These are phyloP conservation scores for Phrynocephalus forsythii DNA, from an alignment of 2,797 vertebrate genomes.

Conservation along the genomic window DNA sequence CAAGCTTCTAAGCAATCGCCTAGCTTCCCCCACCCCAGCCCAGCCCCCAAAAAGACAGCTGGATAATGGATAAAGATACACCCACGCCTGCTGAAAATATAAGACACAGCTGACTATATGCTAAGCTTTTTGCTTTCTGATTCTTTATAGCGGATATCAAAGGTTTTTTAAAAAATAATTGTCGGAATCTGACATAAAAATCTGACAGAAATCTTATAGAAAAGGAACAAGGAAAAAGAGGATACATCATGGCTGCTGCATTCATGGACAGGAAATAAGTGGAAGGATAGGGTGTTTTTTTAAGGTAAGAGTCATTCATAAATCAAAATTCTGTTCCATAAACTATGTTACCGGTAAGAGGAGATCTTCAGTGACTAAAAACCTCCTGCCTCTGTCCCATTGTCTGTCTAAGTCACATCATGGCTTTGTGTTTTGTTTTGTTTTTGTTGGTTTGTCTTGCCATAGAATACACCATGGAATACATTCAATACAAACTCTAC, in stretches of 20 bases:
- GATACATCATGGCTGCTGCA: not conserved
- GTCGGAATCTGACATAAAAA: not conserved
- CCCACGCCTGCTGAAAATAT: not conserved
- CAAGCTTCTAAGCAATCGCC: constrained; percentile 1
- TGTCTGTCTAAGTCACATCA: too few species aligned
- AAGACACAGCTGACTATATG: not conserved
- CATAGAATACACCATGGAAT: too few species aligned
- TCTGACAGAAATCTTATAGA: not conserved
- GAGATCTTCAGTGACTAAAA: too few species aligned
- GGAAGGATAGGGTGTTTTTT: not conserved
- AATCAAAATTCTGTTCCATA: too few species aligned
- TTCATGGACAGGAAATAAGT: not conserved
- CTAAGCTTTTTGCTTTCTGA: not conserved
- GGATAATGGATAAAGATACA: constrained; percentile 10
- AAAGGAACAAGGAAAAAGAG: not conserved
- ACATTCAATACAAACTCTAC: too few species aligned
- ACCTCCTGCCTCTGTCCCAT: too few species aligned
- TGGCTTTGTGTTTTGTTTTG: not conserved
- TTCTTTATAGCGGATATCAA: constrained; percentile 1
- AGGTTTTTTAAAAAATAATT: not conserved
- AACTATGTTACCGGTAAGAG: too few species aligned
- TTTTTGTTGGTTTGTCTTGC: too few species aligned
- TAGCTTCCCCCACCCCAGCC: not conserved
- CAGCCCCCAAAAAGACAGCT: not conserved
- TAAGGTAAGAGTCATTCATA: not conserved